Base-by-base conservation (phyloP, 2,113 vertebrate genomes). In the Paramormyrops kingsleyae region DNA sequence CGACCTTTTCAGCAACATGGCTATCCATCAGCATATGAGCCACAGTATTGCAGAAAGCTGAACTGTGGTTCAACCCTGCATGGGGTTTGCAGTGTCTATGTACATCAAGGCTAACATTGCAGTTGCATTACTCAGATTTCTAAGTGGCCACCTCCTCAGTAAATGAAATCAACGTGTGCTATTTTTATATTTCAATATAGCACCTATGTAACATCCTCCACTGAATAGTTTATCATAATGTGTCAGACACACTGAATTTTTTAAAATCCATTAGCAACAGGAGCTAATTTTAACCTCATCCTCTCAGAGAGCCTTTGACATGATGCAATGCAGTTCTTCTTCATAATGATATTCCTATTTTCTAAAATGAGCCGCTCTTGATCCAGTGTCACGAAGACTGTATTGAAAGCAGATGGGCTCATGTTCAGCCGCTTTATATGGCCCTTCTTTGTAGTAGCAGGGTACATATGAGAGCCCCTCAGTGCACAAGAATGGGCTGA, bases 251-350 rank as follows among this genome's bases (percentile, higher is more conserved):
- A 53, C 35, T 35, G 3, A 44, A 15, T 6, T 50, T n/a, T 27
- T 53, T 62, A 0, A 9, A 83, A 80, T 46, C 46, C 24, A 83
- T 88, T 87, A 44, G 46, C 17, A 10, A 88, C 31, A 83, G 56
- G 15, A 56, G 10, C 87, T 90, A 87, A 83, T 88, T 83, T 80
- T 88, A 62, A 21, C 87, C 87, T 31, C 19, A 24, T 77, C 21
- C 52, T 66, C 56, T 42, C 44, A 50, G 12, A 49, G 8, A 89
- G 35, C 47, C 13, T 90, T 90, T 70, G 24, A 59, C 83, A 13
- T n/a, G 80, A 15, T 49, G 27, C 46, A 49, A 42, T 39, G 83
- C 83, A 12, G 31, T 35, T 49, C 9, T 24, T 53, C 7, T 53
- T 52, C 27, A 89, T 80, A 10, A 24, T 52, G 52, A 35, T 44